phyloP scores from a whole-genome alignment of 2,797 vertebrate genomes.

The Vireo griseus region DNA sequence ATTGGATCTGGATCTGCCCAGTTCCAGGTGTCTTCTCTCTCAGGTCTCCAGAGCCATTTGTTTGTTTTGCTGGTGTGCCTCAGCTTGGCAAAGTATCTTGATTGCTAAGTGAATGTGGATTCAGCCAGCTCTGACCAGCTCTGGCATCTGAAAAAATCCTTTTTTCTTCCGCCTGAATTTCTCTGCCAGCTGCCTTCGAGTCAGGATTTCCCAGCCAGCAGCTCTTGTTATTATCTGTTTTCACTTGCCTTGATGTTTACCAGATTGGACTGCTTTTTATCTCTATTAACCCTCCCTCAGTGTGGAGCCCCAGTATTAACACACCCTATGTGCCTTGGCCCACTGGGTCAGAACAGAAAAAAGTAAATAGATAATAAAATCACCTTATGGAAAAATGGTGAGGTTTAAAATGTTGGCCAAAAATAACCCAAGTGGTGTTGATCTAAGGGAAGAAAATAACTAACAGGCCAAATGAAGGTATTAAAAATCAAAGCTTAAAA shows the following conservation, averaged over 20 bases:
- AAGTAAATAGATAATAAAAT: conserved; percentile 15
- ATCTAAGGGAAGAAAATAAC: conserved; percentile 28
- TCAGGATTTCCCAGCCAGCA: conserved; percentile 50
- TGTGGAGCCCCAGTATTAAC: not conserved
- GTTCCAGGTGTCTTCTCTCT: conserved; percentile 22
- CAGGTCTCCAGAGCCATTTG: not conserved
- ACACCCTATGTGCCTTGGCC: not conserved
- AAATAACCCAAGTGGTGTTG: not conserved
- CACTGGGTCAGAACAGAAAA: not conserved
- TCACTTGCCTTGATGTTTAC: conserved; percentile 44
- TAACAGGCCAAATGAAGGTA: not conserved
- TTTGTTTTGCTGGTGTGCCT: conserved; percentile 9
- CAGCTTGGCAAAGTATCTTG: not conserved
- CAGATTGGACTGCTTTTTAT: conserved; percentile 40
- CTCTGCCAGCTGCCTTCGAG: conserved; percentile 35
- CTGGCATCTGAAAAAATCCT: conserved; percentile 37
- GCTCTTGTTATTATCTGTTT: conserved; percentile 45
- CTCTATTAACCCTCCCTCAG: not conserved
- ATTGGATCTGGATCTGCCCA: not conserved
- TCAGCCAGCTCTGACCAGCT: conserved; percentile 50
- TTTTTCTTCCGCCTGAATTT: conserved; percentile 46
- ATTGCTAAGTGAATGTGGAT: conserved; percentile 16
- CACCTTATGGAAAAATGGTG: not conserved
- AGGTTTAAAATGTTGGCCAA: conserved; percentile 11
- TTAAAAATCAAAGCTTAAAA: conserved; percentile 48